Conservation (phyloP, 2,113 vertebrate species). For the Lucifuga dentata region DNA sequence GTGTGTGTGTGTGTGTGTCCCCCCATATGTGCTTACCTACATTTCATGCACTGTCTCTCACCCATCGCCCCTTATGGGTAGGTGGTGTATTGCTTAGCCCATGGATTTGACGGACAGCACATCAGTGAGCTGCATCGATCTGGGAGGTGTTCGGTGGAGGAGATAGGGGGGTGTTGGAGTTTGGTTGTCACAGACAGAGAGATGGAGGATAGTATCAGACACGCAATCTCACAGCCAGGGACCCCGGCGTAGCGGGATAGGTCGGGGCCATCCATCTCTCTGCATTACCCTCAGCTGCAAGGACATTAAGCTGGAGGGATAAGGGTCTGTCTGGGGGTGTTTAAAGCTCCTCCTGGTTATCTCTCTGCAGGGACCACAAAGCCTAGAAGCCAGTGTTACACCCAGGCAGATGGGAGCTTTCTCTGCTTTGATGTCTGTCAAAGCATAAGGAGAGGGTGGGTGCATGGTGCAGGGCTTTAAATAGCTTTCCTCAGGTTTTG, state of each 20-base stretch:
- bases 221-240: conserved; percentile 80
- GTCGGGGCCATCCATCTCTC: conserved; percentile 79
- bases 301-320: conserved; percentile 82
- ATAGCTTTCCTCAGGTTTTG: conserved; percentile 4
- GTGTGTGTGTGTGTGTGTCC: conserved; percentile 28
- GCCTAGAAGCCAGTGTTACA: conserved; percentile 68
- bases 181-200: conserved; percentile 75
- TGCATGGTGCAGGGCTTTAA: conserved; percentile 14
- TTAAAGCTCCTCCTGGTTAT: conserved; percentile 79
- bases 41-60: conserved; percentile 72
- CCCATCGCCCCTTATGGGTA: conserved; percentile 65
- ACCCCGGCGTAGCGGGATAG: conserved; percentile 72
- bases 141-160: conserved; percentile 38
- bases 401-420: conserved; percentile 59
- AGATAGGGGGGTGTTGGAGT: conserved; percentile 24
- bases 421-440: conserved; percentile 65
- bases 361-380: conserved; percentile 67
- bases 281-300: conserved; percentile 81
- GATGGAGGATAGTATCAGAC: conserved; percentile 82
- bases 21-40: conserved; percentile 39
- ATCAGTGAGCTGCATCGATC: conserved; percentile 80
- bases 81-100: conserved; percentile 72
- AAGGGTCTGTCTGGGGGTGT: conserved; percentile 80
- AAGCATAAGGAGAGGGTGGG: conserved; percentile 31
- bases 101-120: conserved; percentile 76